Conservation (phyloP, 2,797 vertebrate genomes). For the Glyptemys insculpta region DNA sequence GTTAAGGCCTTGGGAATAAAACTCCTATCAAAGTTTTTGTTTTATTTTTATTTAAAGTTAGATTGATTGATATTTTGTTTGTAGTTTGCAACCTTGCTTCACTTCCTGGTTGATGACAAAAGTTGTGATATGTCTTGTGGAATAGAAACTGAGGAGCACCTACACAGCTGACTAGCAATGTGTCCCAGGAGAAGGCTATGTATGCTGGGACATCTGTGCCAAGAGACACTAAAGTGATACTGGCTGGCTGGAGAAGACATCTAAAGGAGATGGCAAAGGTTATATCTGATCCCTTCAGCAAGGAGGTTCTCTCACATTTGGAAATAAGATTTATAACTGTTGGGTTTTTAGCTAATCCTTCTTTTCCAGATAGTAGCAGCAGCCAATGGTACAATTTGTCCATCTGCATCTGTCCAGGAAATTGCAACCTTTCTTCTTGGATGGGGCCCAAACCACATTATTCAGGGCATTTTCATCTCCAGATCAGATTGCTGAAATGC, state of each 20-base stretch:
- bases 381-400: neutral
- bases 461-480: neutral
- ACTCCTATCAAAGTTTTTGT: fast-evolving
- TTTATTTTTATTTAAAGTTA: neutral
- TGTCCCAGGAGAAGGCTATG: neutral
- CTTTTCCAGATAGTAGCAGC: fast-evolving
- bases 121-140: neutral
- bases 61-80: neutral
- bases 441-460: fast-evolving
- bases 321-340: fast-evolving
- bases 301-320: neutral
- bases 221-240: neutral
- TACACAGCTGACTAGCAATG: neutral
- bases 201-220: neutral
- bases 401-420: neutral
- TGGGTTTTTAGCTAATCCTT: neutral
- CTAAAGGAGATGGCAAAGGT: neutral
- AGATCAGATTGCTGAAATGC: neutral
- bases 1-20: neutral
- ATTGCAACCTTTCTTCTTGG: fast-evolving
- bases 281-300: neutral
- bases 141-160: neutral
- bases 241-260: neutral
- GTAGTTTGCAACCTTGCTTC: fast-evolving
- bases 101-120: neutral